phyloP scores from a whole-genome alignment of 2,113 vertebrate species.

The Oplegnathus fasciatus region DNA sequence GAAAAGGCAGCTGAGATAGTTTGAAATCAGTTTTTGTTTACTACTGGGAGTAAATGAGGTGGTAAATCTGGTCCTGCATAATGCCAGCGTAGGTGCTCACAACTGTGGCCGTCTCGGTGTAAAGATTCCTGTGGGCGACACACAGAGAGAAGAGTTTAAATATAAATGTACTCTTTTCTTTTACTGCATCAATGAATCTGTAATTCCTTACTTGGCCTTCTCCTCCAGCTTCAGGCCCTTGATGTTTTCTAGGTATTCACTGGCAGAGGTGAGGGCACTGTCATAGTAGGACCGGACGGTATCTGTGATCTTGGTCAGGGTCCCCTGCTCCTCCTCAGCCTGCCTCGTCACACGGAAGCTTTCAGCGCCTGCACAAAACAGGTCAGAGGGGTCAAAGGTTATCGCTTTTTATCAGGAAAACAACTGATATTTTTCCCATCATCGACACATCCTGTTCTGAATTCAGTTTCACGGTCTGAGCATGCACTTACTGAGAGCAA shows the following conservation, averaged over 20 bases:
- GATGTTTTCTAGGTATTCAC: slow-evolving; percentile 68
- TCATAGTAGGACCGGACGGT: slow-evolving; percentile 73
- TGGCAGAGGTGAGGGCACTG: slow-evolving; percentile 41
- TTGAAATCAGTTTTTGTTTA: slow-evolving; percentile 37
- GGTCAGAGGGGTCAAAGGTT: slow-evolving; percentile 1
- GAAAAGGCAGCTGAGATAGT: background rate
- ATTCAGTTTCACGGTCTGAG: background rate
- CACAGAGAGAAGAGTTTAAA: slow-evolving; percentile 23
- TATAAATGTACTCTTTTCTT: background rate
- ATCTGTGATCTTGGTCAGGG: slow-evolving; percentile 49
- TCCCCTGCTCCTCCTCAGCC: slow-evolving; percentile 54
- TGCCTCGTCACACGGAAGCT: slow-evolving; percentile 79
- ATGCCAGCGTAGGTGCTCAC: slow-evolving; percentile 78
- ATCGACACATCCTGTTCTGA: background rate
- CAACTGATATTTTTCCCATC: background rate
- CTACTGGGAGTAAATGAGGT: slow-evolving; percentile 67
- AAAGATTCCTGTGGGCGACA: slow-evolving; percentile 73
- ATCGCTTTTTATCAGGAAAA: background rate
- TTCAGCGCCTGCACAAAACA: slow-evolving; percentile 70
- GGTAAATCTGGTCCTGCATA: slow-evolving; percentile 78
- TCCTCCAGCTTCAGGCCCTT: slow-evolving; percentile 78
- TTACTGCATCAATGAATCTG: background rate
- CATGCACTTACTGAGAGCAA: slow-evolving; percentile 79
- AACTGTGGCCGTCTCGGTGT: slow-evolving; percentile 66
- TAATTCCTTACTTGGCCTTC: slow-evolving; percentile 78